These are phyloP conservation scores for Eulithis testata DNA, from an alignment of 2,888 invertebrate species.

Conservation along the genomic window DNA sequence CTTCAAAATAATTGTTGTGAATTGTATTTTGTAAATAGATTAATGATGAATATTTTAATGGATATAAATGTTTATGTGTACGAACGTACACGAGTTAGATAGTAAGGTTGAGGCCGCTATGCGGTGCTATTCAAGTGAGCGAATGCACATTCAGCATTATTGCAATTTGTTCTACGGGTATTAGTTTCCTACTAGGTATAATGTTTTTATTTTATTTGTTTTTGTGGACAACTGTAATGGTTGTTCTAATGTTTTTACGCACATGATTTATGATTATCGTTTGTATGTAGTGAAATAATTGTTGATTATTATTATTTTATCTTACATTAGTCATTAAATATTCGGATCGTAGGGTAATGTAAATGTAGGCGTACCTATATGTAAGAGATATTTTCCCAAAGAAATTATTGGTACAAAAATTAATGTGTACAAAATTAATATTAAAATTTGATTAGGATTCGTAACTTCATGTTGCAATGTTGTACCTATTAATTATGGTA, in stretches of 20 bases:
- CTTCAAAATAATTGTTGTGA: slow-evolving; percentile 34
- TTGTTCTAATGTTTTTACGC: slow-evolving; percentile 72
- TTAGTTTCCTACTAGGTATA: slow-evolving; percentile 84
- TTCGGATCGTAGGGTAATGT: slow-evolving; percentile 68
- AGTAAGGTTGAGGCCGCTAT: slow-evolving; percentile 20
- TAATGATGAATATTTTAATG: not conserved
- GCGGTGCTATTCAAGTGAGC: slow-evolving; percentile 36
- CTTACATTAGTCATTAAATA: slow-evolving; percentile 58
- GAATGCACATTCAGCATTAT: slow-evolving; percentile 52
- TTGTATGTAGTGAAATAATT: slow-evolving; percentile 71
- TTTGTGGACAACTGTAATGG: slow-evolving; percentile 55
- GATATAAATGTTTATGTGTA: slow-evolving; percentile 33
- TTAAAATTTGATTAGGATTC: slow-evolving; percentile 68
- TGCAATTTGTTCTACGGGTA: slow-evolving; percentile 85
- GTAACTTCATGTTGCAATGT: slow-evolving; percentile 80
- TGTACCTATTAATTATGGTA: slow-evolving; percentile 72
- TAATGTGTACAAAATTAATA: slow-evolving; percentile 80
- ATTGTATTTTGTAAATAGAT: slow-evolving; percentile 39
- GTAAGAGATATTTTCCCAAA: slow-evolving; percentile 77
- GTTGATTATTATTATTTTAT: slow-evolving; percentile 84
- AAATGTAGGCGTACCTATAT: slow-evolving; percentile 51
- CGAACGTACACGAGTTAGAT: slow-evolving; percentile 29
- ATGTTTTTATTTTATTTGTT: slow-evolving; percentile 76
- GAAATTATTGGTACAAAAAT: slow-evolving; percentile 83
- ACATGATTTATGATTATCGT: slow-evolving; percentile 65